A percentile compares a stretch with the other conserved stretches of the same genome.
These are phyloP conservation scores for Cheilosia scutellata DNA, from an alignment of 2,888 invertebrate genomes.

Conservation along the genomic window DNA sequence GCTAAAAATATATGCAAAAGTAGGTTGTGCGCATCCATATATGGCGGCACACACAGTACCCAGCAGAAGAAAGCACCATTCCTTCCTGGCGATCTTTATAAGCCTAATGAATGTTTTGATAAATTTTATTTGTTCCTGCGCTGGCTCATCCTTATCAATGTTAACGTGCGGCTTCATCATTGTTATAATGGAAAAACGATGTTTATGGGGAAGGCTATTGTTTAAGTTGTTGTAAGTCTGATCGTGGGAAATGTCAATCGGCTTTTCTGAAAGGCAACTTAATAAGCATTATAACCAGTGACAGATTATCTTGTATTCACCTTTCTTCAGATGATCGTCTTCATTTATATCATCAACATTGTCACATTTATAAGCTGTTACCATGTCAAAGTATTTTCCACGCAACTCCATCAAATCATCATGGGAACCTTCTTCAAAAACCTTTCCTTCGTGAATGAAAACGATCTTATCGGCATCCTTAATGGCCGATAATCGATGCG, in stretches of 20 bases:
- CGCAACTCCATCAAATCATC: constrained; percentile 87
- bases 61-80: constrained; percentile 87
- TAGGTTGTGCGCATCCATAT: constrained; percentile 89
- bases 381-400: constrained; percentile 88
- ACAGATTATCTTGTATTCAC: not conserved
- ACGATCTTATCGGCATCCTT: constrained; percentile 88
- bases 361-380: constrained; percentile 82
- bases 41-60: constrained; percentile 87
- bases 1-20: constrained; percentile 91
- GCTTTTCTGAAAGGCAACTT: constrained; percentile 20
- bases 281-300: not conserved
- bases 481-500: constrained; percentile 90
- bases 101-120: constrained; percentile 85
- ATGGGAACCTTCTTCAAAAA: constrained; percentile 90
- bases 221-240: constrained; percentile 44
- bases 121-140: constrained; percentile 69
- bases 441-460: constrained; percentile 88
- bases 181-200: constrained; percentile 52
- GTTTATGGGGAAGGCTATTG: constrained; percentile 44
- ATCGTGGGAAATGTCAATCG: constrained; percentile 27
- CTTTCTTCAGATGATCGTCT: constrained; percentile 17
- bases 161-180: not conserved
- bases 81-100: constrained; percentile 86
- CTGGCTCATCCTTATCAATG: not conserved
- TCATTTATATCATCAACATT: constrained; percentile 50